These are phyloP conservation scores for Drosophila trichaetosa DNA, from an alignment of 2,888 invertebrate species.

Conservation along the genomic window DNA sequence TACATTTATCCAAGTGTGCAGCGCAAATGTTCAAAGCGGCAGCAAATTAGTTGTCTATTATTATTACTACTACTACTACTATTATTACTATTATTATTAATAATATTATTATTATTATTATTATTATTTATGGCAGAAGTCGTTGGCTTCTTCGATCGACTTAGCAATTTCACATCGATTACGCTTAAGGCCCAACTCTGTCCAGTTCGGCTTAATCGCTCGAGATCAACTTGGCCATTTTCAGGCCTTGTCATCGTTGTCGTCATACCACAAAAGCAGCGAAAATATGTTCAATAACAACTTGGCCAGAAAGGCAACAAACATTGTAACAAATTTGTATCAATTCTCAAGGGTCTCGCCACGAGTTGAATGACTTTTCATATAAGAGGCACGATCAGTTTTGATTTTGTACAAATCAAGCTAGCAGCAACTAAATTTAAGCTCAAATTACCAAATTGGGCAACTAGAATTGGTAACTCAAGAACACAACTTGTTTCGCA, in stretches of 20 bases:
- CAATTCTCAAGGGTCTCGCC: conserved; percentile 70
- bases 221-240: conserved; percentile 70
- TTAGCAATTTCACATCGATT: conserved; percentile 64
- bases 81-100: accelerated
- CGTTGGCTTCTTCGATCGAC: conserved; percentile 46
- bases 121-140: conserved; percentile 16
- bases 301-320: conserved; percentile 17
- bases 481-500: conserved; percentile 6
- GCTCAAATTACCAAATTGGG: conserved; percentile 35
- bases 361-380: conserved; percentile 61
- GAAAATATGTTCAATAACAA: conserved; percentile 60
- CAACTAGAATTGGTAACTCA: neutral
- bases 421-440: neutral
- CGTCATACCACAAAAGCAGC: conserved; percentile 27
- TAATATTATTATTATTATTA: neutral
- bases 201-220: conserved; percentile 69
- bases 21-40: neutral
- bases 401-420: neutral
- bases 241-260: conserved; percentile 58
- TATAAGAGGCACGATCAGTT: neutral
- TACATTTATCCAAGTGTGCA: conserved; percentile 51
- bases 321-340: conserved; percentile 64
- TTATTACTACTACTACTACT: neutral
- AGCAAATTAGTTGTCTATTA: neutral
- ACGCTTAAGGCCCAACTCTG: conserved; percentile 65